These are phyloP conservation scores for Chaenogobius annularis DNA, from an alignment of 2,113 vertebrate genomes.

Conservation along the genomic window DNA sequence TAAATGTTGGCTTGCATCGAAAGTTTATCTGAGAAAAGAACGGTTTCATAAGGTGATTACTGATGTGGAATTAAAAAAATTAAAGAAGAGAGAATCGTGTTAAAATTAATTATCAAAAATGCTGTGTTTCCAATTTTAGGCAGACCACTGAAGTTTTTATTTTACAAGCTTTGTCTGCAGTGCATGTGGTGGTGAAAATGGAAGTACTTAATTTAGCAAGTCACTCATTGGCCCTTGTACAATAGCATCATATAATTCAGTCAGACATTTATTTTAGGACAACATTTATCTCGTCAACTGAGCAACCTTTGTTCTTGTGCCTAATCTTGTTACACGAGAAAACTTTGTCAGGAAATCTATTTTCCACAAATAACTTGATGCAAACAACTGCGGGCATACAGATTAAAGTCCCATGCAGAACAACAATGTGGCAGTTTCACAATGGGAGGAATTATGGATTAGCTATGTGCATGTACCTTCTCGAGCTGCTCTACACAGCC, in stretches of 20 bases:
- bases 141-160: neutral
- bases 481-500: conserved; percentile 94
- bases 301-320: neutral
- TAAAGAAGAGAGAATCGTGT: neutral
- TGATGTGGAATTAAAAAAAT: neutral
- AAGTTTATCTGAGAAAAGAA: conserved; percentile 88
- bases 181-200: neutral
- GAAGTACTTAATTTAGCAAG: neutral
- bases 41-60: conserved; percentile 12
- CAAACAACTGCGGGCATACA: neutral
- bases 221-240: neutral
- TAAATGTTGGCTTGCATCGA: conserved; percentile 96
- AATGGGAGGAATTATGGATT: conserved; percentile 3
- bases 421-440: conserved; percentile 8
- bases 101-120: too few relatives aligned
- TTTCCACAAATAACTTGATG: conserved; percentile 4
- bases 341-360: neutral
- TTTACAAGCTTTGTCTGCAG: neutral
- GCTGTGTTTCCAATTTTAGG: neutral
- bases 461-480: conserved; percentile 78
- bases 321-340: neutral
- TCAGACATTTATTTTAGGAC: conserved; percentile 1
- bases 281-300: neutral
- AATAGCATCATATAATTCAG: neutral
- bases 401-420: neutral